Percentiles rank a stretch among this genome's conserved stretches.
Conservation (phyloP, 2,113 vertebrate genomes). For the Pteruthius melanotis region DNA sequence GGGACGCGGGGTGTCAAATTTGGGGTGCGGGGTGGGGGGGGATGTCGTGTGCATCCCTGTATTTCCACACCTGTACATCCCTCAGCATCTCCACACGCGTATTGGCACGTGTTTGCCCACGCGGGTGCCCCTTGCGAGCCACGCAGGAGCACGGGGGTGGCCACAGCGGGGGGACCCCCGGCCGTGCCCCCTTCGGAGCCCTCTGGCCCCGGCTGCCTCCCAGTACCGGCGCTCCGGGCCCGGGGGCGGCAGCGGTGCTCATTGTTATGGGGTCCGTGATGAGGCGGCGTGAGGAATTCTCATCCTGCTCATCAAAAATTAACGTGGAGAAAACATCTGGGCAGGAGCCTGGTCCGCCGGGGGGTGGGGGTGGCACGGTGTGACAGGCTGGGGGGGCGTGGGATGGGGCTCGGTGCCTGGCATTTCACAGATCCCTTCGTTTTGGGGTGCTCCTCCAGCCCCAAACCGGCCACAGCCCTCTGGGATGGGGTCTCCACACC, state of each 20-base stretch:
- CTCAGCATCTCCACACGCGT: neutral
- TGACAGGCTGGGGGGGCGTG: neutral
- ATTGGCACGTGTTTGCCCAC: neutral
- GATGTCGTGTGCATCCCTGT: neutral
- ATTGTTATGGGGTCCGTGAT: neutral
- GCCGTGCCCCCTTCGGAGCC: neutral
- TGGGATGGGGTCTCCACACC: accelerated
- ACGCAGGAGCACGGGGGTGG: neutral
- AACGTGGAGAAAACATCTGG: neutral
- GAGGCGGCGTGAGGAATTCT: neutral
- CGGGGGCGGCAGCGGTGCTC: neutral
- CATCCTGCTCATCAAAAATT: constrained; percentile 25
- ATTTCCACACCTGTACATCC: neutral
- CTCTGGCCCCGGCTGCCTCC: neutral
- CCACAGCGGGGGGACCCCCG: accelerated
- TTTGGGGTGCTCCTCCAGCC: neutral
- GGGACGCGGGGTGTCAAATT: neutral
- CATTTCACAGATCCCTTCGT: neutral
- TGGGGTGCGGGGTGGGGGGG: no score
- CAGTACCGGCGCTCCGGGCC: neutral
- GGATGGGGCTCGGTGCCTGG: neutral
- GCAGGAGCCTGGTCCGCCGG: neutral
- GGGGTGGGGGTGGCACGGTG: neutral
- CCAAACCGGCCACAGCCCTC: neutral
- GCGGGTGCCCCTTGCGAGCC: no score